These are phyloP conservation scores for Virgularia gustaviana DNA, from an alignment of 92 coral and sea anemone species.

Conservation along the genomic window DNA sequence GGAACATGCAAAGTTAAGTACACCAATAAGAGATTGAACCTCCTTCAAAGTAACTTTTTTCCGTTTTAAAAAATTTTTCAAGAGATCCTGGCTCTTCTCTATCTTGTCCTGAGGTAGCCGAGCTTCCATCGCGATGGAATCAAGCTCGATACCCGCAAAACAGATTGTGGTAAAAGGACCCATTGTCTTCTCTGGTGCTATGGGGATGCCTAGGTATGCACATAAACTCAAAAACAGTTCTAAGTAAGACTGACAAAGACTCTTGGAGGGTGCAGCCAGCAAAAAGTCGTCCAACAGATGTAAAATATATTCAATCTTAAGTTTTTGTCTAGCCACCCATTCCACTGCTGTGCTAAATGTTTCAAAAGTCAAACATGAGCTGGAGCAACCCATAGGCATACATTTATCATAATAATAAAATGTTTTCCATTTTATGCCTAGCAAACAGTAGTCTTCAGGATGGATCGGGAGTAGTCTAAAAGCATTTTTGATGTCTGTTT, in stretches of 20 bases:
- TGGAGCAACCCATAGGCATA: conserved; percentile 53
- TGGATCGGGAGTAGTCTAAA: conserved; percentile 39
- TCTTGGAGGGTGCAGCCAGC: conserved; percentile 3
- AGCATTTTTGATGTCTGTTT: conserved; percentile 41
- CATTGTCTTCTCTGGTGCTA: conserved; percentile 60
- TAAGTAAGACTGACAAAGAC: conserved; percentile 6
- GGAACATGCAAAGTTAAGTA: conserved; percentile 45
- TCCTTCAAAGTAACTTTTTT: conserved; percentile 42
- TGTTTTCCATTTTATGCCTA: conserved; percentile 36
- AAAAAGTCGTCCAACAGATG: conserved; percentile 54
- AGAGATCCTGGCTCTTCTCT: conserved; percentile 7
- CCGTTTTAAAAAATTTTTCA: neutral
- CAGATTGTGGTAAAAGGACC: conserved; percentile 32
- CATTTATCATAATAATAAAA: conserved; percentile 39
- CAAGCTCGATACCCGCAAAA: conserved; percentile 56
- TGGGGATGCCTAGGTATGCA: conserved; percentile 50
- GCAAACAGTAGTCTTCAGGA: conserved; percentile 38
- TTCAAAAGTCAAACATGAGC: conserved; percentile 52
- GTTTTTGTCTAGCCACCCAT: conserved; percentile 44
- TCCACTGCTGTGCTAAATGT: conserved; percentile 43
- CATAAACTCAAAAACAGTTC: conserved; percentile 38
- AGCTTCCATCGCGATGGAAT: conserved; percentile 33
- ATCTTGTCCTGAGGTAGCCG: conserved; percentile 48
- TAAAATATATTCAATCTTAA: conserved; percentile 12
- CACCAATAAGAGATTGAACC: conserved; percentile 41